These are phyloP conservation scores for Garrulus glandarius DNA, from an alignment of 2,797 vertebrate genomes.

Conservation along the genomic window DNA sequence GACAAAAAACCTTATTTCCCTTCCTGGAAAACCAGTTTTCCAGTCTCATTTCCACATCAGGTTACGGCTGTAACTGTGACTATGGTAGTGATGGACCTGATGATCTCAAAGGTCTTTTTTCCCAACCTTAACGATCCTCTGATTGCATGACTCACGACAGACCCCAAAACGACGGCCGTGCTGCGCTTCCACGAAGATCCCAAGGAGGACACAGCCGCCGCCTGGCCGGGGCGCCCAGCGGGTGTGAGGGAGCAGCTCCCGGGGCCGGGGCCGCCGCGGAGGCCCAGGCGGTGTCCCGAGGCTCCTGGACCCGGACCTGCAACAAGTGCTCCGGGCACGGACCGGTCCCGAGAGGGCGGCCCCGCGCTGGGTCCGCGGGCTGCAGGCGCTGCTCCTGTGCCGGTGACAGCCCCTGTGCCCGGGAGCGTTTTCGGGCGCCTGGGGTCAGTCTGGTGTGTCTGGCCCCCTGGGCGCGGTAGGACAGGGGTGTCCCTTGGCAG, in stretches of 20 bases:
- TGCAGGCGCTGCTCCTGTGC: not conserved
- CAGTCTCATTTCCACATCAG: slow-evolving; percentile 27
- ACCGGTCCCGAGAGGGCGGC: accelerated
- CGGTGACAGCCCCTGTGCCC: accelerated
- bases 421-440: accelerated
- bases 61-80: not conserved
- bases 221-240: accelerated
- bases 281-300: not conserved
- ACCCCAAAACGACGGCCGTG: accelerated
- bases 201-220: accelerated
- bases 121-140: not conserved
- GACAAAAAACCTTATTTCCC: not conserved
- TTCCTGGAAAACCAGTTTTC: not conserved
- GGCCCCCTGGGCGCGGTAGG: too few relatives aligned
- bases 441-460: accelerated
- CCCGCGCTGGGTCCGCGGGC: not conserved
- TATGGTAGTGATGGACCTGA: accelerated
- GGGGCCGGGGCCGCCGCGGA: not conserved
- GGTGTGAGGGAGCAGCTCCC: not conserved
- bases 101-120: not conserved
- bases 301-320: not conserved
- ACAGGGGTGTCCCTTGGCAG: accelerated
- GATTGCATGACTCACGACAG: not conserved
- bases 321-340: not conserved
- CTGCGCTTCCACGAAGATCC: not conserved